A percentile compares a stretch with the other conserved stretches of the same genome.
Conservation (phyloP, 2,113 vertebrate species). For the Chaetura pelagica region DNA sequence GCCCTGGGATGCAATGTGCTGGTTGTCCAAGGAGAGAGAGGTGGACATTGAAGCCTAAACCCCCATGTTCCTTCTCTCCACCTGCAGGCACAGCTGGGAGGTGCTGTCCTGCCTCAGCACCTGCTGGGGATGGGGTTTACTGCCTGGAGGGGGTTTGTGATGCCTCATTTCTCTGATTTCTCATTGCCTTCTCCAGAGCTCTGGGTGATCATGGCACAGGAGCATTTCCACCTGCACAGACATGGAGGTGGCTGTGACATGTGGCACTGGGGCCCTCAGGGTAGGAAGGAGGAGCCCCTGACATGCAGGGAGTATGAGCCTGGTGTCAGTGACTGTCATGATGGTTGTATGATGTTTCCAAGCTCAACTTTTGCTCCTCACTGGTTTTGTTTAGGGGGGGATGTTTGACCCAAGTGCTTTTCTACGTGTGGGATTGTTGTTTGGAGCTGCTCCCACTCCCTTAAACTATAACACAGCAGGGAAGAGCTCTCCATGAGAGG, state of each 20-base stretch:
- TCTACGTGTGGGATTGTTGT: rapidly evolving
- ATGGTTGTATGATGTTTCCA: rapidly evolving
- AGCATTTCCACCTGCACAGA: rapidly evolving
- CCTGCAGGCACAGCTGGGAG: neutral
- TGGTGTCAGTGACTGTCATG: neutral
- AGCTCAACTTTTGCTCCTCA: neutral
- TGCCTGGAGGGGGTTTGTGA: rapidly evolving
- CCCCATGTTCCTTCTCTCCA: rapidly evolving
- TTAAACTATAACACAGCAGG: neutral
- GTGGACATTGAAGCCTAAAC: neutral
- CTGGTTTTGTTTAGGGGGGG: rapidly evolving
- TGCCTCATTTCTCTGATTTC: rapidly evolving
- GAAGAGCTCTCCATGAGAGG: rapidly evolving
- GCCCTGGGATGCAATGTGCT: rapidly evolving
- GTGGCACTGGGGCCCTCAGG: neutral
- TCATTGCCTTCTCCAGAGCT: rapidly evolving
- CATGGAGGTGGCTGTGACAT: rapidly evolving
- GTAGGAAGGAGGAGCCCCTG: rapidly evolving
- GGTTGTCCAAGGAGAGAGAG: rapidly evolving
- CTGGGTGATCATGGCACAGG: neutral
- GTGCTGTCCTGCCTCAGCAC: too few relatives aligned
- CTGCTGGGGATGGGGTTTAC: rapidly evolving
- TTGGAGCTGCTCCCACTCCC: neutral
- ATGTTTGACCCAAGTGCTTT: neutral
- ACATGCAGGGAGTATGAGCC: rapidly evolving